These are phyloP conservation scores for Andricus grossulariae DNA, from an alignment of 1,140 invertebrate species.

Conservation along the genomic window DNA sequence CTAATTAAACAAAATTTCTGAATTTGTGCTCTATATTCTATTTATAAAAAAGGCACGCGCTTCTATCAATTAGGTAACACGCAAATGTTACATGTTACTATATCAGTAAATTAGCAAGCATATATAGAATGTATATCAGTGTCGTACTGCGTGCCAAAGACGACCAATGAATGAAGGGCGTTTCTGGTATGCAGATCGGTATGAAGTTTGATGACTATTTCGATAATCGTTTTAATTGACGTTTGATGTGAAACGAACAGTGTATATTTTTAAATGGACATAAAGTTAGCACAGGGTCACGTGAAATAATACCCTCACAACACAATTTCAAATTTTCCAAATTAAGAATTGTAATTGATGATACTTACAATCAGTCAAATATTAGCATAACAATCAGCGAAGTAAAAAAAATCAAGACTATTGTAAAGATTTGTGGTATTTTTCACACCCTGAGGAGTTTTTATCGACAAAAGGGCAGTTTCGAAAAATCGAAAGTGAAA, in stretches of 20 bases:
- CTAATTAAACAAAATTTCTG: not conserved
- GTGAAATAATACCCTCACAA: not conserved
- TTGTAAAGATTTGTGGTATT: not conserved
- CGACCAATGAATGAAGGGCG: not conserved
- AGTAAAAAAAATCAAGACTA: too few species aligned
- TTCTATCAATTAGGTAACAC: slow-evolving; percentile 16
- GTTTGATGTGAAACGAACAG: not conserved
- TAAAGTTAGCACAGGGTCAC: slow-evolving; percentile 13
- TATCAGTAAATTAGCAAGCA: slow-evolving; percentile 21
- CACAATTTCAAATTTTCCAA: not conserved
- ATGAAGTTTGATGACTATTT: slow-evolving; percentile 11
- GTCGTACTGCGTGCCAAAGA: slow-evolving; percentile 15
- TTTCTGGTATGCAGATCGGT: slow-evolving; percentile 2
- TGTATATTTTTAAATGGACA: slow-evolving; percentile 3
- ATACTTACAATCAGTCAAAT: too few species aligned
- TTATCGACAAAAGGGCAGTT: not conserved
- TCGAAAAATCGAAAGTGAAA: slow-evolving; percentile 36
- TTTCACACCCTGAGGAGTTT: slow-evolving; percentile 16
- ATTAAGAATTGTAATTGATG: too few species aligned
- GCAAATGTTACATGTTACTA: slow-evolving; percentile 23
- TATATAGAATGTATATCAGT: slow-evolving; percentile 6
- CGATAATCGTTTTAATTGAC: not conserved
- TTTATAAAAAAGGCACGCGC: slow-evolving; percentile 14
- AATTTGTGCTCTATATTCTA: not conserved
- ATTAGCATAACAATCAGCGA: too few species aligned